Conservation (phyloP, 92 coral and sea anemone genomes). For the Heliopora coerulea region DNA sequence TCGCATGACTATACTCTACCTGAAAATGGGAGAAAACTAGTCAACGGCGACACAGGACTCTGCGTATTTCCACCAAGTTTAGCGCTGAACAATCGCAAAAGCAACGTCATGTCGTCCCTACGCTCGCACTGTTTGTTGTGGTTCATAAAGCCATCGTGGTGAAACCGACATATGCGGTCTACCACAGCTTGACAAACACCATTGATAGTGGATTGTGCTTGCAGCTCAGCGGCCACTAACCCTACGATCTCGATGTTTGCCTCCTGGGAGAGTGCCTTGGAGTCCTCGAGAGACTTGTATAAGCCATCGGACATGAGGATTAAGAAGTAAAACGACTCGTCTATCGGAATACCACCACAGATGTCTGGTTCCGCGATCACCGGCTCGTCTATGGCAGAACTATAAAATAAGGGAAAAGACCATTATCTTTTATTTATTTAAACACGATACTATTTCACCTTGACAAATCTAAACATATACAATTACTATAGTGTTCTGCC, state of each 20-base stretch:
- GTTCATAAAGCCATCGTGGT: conserved; percentile 91
- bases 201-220: conserved; percentile 77
- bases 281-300: conserved; percentile 83
- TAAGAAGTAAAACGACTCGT: conserved; percentile 75
- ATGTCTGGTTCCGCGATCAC: conserved; percentile 95
- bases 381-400: conserved; percentile 86
- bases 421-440: too few species aligned
- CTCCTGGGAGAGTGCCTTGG: conserved; percentile 60
- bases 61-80: conserved; percentile 66
- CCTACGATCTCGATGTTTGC: conserved; percentile 77
- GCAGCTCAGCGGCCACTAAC: conserved; percentile 72
- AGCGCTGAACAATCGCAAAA: conserved; percentile 75
- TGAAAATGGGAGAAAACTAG: conserved; percentile 34
- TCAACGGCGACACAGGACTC: conserved; percentile 61
- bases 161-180: conserved; percentile 83
- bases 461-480: too few species aligned
- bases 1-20: too few species aligned
- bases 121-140: conserved; percentile 74
- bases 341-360: conserved; percentile 77
- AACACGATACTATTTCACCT: neutral
- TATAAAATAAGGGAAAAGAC: neutral
- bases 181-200: conserved; percentile 97
- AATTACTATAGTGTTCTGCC: too few species aligned
- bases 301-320: conserved; percentile 95
- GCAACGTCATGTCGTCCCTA: conserved; percentile 91